Percentiles rank a stretch among this genome's conserved stretches.
Evolutionary conservation across 2,888 invertebrate species (phyloP).

Genomic region (Rhopalosiphum nymphaeae): DNA sequence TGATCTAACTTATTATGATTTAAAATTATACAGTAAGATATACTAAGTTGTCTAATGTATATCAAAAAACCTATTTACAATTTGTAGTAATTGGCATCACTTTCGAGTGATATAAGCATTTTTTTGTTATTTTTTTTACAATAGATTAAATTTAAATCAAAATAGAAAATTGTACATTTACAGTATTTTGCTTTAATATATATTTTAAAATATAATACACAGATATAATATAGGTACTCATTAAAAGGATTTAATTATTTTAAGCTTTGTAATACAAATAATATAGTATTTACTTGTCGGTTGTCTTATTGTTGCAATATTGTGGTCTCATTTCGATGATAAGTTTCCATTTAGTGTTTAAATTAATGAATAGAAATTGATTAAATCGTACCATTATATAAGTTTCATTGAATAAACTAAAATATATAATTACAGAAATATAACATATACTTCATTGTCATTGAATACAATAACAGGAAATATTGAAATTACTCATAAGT

Average conservation of each 20-base stretch:
- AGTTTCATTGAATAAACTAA: not conserved
- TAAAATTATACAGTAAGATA: not conserved
- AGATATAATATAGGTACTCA: not conserved
- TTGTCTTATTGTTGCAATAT: not conserved
- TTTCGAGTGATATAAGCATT: not conserved
- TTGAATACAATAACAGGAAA: not conserved
- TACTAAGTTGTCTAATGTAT: not conserved
- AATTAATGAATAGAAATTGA: not conserved
- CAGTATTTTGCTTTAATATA: not conserved
- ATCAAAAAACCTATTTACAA: not conserved
- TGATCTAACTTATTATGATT: not conserved
- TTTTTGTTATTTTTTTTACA: not conserved
- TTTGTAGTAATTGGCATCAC: not conserved
- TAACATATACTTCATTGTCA: not conserved
- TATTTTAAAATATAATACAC: not conserved
- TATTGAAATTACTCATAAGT: not conserved
- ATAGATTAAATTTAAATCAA: not conserved
- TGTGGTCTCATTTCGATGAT: not conserved
- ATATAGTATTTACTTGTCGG: too few relatives aligned
- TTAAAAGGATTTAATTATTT: not conserved
- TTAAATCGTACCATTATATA: not conserved
- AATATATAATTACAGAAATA: not conserved
- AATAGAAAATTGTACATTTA: not conserved
- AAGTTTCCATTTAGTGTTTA: not conserved
- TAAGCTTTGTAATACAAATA: too few relatives aligned